phyloP scores from a whole-genome alignment of 2,113 vertebrate genomes.

The Callorhinus ursinus region DNA sequence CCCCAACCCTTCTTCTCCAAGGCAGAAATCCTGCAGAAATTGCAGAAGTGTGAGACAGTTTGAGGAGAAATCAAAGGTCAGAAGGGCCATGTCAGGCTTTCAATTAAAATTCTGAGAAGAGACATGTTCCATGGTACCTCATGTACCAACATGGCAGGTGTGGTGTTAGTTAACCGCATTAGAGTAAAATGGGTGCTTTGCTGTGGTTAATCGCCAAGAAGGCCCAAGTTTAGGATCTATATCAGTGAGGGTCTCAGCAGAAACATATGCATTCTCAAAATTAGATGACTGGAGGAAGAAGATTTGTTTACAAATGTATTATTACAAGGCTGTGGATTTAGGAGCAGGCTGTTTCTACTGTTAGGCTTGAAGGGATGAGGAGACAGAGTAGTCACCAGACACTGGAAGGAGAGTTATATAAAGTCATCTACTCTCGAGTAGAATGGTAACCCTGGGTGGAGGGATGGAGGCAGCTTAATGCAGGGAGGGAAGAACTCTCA shows the following conservation, averaged over 20 bases:
- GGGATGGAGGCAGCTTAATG: neutral
- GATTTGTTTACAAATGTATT: neutral
- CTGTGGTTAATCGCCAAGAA: neutral
- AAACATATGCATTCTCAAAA: neutral
- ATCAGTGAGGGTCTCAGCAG: neutral
- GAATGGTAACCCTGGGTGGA: neutral
- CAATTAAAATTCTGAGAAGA: neutral
- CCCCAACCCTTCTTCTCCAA: neutral
- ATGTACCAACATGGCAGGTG: neutral
- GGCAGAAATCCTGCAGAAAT: neutral
- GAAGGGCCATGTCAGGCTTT: neutral
- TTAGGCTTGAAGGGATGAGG: neutral
- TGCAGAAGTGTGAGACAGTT: neutral
- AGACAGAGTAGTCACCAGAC: neutral
- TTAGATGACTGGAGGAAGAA: neutral
- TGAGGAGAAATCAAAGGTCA: neutral
- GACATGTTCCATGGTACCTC: too few species aligned
- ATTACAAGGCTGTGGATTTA: neutral
- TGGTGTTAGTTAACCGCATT: neutral
- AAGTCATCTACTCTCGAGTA: neutral
- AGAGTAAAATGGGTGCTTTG: fast-evolving
- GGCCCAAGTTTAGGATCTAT: neutral
- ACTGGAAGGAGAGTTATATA: neutral
- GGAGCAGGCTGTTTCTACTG: neutral
- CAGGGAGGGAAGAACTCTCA: neutral